Base-by-base conservation (phyloP, 2,797 vertebrate genomes). In the Mareca strepera region DNA sequence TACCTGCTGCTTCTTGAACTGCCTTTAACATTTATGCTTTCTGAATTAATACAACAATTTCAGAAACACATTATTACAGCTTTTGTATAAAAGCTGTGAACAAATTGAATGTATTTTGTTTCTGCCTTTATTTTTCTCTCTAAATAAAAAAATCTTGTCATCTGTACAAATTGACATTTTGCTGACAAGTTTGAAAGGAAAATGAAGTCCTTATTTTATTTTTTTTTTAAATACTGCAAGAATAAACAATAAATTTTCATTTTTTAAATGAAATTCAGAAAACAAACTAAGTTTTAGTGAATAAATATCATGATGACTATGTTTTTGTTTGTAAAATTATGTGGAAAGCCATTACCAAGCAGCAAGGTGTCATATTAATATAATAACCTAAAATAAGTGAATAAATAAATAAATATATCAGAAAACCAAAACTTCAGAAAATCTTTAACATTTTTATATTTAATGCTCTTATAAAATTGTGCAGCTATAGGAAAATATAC, bases 1-100 rank as follows among this genome's bases (percentile, higher is more conserved):
- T 77, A 89, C 41, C 21, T 77, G 55, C 55, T 79, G 44, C 26
- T 88, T 86, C 74, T 86, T 56, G 77, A 83, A 62, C 33, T 81
- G 31, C 15, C 21, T 52, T 8, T 83, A 83, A 37, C 5, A 15
- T 77, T 88, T 37, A 59, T 73, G 69, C n/a, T 56, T 83, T 91
- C 60, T 89, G 64, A 29, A 77, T 66, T 77, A 82, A 88, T 60
- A 78, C 17, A 92, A 62, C 68, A 60, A 92, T 86, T 82, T 86
- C 69, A 82, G 25, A 86, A 80, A 14, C 20, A 31, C 3, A 2
- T 69, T 79, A 67, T 79, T 95, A 77, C 39, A 86, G 37, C 16
- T 50, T 50, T 85, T 73, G 6, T 52, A 50, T 43, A 73, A 85
- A 63, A 79, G 8, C 12, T 79, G 55, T 59, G 48, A 68, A 88